These are phyloP conservation scores for Aphelenchoides avenae DNA, from an alignment of 1,140 invertebrate species.

Conservation along the genomic window DNA sequence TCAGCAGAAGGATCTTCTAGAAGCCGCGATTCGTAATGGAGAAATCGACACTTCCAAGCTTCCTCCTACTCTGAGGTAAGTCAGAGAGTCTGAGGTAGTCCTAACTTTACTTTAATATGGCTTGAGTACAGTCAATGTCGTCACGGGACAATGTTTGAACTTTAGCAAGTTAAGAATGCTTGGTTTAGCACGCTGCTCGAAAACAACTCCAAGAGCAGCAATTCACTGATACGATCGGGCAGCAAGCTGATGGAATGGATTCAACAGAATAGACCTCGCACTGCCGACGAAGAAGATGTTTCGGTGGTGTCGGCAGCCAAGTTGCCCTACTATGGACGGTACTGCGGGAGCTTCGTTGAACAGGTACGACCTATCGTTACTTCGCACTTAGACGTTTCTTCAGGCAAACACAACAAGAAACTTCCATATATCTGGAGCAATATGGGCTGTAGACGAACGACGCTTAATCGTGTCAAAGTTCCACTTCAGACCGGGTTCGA, in stretches of 20 bases:
- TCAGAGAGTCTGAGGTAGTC: no score
- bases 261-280: slow-evolving; percentile 50
- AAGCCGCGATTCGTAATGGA: slow-evolving; percentile 44
- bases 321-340: slow-evolving; percentile 55
- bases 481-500: slow-evolving; percentile 48
- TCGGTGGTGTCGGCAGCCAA: slow-evolving; percentile 38
- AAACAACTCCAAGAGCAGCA: slow-evolving; percentile 20
- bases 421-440: slow-evolving; percentile 50
- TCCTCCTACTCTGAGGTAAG: slow-evolving; percentile 33
- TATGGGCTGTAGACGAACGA: slow-evolving; percentile 54
- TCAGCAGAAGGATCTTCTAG: slow-evolving; percentile 42
- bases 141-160: background rate
- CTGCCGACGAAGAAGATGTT: slow-evolving; percentile 28
- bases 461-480: slow-evolving; percentile 55
- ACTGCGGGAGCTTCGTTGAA: slow-evolving; percentile 53
- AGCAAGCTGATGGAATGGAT: slow-evolving; percentile 56
- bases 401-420: slow-evolving; percentile 17
- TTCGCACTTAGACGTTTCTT: slow-evolving; percentile 20
- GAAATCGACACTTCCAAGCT: slow-evolving; percentile 41
- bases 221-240: slow-evolving; percentile 21
- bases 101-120: no score
- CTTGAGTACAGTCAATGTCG: background rate
- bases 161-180: slow-evolving; percentile 4
- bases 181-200: slow-evolving; percentile 28
- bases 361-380: slow-evolving; percentile 15